These are phyloP conservation scores for Drosophila ficusphila DNA, from an alignment of 1,140 invertebrate genomes.

Conservation along the genomic window DNA sequence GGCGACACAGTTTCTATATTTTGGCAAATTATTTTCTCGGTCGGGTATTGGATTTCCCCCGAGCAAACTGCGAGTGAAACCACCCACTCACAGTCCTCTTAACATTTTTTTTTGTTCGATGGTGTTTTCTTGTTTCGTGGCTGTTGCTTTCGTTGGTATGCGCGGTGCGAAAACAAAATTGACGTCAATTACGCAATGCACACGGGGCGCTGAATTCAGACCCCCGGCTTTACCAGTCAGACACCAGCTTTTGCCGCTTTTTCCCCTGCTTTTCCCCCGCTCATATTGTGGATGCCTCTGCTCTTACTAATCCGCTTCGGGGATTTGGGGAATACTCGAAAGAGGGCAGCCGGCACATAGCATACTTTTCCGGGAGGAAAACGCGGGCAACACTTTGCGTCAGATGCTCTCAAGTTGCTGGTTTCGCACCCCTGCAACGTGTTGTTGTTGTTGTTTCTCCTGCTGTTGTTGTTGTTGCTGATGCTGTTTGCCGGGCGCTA, in stretches of 20 bases:
- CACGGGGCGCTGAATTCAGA: conserved; percentile 28
- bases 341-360: conserved; percentile 43
- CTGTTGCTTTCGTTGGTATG: conserved; percentile 66
- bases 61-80: background rate
- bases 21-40: conserved; percentile 80
- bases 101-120: background rate
- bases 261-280: background rate
- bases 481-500: conserved; percentile 55
- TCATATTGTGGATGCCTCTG: conserved; percentile 29
- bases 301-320: conserved; percentile 80
- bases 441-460: conserved; percentile 22
- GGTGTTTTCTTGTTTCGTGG: background rate
- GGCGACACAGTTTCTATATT: conserved; percentile 80
- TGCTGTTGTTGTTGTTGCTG: conserved; percentile 19
- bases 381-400: conserved; percentile 41
- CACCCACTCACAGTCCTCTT: conserved; percentile 24
- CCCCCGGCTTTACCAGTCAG: conserved; percentile 37
- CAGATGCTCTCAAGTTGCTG: conserved; percentile 71
- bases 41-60: conserved; percentile 69
- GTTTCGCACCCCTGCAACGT: conserved; percentile 52
- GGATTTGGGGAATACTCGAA: conserved; percentile 79
- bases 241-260: conserved; percentile 18
- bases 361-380: conserved; percentile 68
- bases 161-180: conserved; percentile 84
- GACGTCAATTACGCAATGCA: conserved; percentile 84